Evolutionary conservation across 2,113 vertebrate genomes (phyloP), one percentile per base, ranked within the genome.

Genomic region (Centropus bengalensis): DNA sequence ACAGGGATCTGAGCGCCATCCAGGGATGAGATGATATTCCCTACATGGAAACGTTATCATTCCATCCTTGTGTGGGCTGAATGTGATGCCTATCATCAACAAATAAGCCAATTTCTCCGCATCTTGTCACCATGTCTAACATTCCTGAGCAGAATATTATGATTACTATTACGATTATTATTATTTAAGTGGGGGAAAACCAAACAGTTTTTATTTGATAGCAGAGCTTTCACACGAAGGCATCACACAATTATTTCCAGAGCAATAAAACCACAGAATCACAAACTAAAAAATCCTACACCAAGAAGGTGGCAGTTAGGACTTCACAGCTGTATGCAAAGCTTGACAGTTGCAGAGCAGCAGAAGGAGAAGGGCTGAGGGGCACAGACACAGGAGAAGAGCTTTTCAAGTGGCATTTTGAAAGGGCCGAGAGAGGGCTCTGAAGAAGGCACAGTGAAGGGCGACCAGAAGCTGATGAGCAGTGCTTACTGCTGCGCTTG

Each of bases 271-370:
- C 24, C 9, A 80, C 52, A 77, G 54, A 84, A 62, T 22, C 60
- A 85, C 78, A 89, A 91, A 88, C 85, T 82, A 74, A 77, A 91
- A 91, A 83, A 33, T 47, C 71, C 91, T 89, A 77, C 52, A 63
- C 52, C 56, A 77, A 55, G 44, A 58, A 14, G 33, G 28, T 60
- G 80, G 36, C 14, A 24, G 76, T 82, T 82, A 77, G 76, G 58
- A 76, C 76, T 86, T 77, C 62, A 73, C 22, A 94, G 91, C 88
- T 90, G 63, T 92, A 89, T 67, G 94, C 95, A 95, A 97, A 95
- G 96, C 95, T 67, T 82, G 87, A 91, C 82, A 94, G 89, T 89
- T 36, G 82, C 91, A 91, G 89, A 92, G 91, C 87, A 91, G 84
- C 87, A 70, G 26, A 28, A 91, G 85, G 84, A 94, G 55, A 88